phyloP scores from a whole-genome alignment of 2,888 invertebrate genomes.

The Ormyrus thymus region DNA sequence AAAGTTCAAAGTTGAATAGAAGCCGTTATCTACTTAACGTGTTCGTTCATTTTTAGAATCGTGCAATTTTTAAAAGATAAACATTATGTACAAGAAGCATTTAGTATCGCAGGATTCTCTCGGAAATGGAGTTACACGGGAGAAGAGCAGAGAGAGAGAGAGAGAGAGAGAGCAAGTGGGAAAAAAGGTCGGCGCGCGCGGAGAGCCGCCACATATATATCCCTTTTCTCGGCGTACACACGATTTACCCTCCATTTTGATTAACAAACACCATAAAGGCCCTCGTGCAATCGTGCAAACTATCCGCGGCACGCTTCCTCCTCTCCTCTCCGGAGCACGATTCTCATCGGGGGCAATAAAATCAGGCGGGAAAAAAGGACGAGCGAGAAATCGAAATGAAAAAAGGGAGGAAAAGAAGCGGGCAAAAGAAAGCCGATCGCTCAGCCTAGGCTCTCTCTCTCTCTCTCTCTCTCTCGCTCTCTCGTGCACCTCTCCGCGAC shows the following conservation, averaged over 20 bases:
- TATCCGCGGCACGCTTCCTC: slow-evolving; percentile 37
- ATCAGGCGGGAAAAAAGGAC: not conserved
- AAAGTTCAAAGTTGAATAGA: too few relatives aligned
- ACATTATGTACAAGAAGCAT: too few relatives aligned
- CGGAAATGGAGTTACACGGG: too few relatives aligned
- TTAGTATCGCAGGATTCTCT: too few relatives aligned
- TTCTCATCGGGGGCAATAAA: slow-evolving; percentile 33
- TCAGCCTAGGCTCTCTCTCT: slow-evolving; percentile 44
- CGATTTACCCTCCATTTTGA: slow-evolving; percentile 49
- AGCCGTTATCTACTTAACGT: too few relatives aligned
- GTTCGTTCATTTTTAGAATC: too few relatives aligned
- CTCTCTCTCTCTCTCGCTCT: slow-evolving; percentile 1
- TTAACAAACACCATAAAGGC: slow-evolving; percentile 54
- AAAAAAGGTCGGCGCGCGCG: too few relatives aligned
- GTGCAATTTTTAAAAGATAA: too few relatives aligned
- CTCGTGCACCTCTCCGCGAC: slow-evolving; percentile 30
- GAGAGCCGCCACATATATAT: not conserved
- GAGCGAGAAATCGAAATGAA: slow-evolving; percentile 25
- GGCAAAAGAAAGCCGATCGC: slow-evolving; percentile 36
- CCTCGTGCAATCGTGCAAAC: slow-evolving; percentile 49
- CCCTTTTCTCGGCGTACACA: slow-evolving; percentile 10
- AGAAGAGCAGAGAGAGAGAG: too few relatives aligned
- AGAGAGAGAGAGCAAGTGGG: too few relatives aligned
- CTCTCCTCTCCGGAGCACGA: slow-evolving; percentile 34
- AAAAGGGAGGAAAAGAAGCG: not conserved